These are phyloP conservation scores for Zaprionus capensis DNA, from an alignment of 1,140 invertebrate species.

Conservation along the genomic window DNA sequence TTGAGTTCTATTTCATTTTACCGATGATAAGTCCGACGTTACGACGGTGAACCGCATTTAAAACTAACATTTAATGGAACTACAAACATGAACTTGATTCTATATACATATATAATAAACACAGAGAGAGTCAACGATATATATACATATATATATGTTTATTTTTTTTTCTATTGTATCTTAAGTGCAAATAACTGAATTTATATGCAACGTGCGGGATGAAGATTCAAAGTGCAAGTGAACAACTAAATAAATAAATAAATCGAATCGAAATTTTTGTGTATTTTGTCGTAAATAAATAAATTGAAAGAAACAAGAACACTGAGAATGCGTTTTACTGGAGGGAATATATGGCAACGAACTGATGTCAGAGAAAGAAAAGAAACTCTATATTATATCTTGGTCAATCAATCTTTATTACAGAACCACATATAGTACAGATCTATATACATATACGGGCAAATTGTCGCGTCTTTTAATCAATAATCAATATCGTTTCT, in stretches of 20 bases:
- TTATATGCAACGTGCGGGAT: conserved; percentile 46
- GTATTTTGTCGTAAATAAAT: conserved; percentile 82
- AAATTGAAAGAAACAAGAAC: conserved; percentile 54
- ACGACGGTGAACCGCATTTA: conserved; percentile 6
- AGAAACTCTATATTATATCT: background rate
- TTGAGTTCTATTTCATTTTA: background rate
- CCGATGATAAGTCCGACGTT: background rate
- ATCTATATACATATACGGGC: conserved; percentile 30
- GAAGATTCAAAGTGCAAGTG: conserved; percentile 44
- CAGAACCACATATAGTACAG: conserved; percentile 36
- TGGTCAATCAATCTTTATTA: conserved; percentile 62
- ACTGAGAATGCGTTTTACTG: background rate
- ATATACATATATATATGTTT: conserved; percentile 27
- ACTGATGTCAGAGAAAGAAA: background rate
- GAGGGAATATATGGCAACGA: background rate
- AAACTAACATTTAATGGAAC: conserved; percentile 19
- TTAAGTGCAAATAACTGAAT: conserved; percentile 67
- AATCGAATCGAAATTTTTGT: conserved; percentile 78
- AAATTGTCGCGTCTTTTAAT: conserved; percentile 16
- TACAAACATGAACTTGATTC: conserved; percentile 15
- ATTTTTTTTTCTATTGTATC: conserved; percentile 73
- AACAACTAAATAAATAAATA: conserved; percentile 65
- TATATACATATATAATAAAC: conserved; percentile 14
- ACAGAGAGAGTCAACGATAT: conserved; percentile 21
- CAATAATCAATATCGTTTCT: conserved; percentile 24